phyloP scores from a whole-genome alignment of 2,113 vertebrate genomes.

The Apistogramma diplotaenia region DNA sequence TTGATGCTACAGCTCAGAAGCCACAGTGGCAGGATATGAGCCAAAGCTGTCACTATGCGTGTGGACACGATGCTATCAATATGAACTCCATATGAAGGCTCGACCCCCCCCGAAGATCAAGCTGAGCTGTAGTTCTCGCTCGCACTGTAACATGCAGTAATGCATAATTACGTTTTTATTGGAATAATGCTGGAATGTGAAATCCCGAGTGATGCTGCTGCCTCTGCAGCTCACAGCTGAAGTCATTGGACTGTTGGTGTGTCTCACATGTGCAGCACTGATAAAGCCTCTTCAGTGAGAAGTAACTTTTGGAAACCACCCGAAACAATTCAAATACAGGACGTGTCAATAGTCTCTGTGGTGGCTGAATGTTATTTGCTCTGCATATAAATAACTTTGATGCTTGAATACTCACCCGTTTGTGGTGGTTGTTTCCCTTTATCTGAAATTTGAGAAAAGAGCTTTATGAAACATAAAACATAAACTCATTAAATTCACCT shows the following conservation, averaged over 20 bases:
- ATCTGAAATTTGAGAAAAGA: slow-evolving; percentile 29
- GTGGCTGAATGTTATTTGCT: background rate
- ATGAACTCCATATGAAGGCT: background rate
- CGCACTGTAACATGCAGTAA: background rate
- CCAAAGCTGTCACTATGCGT: background rate
- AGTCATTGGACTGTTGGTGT: background rate
- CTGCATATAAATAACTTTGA: background rate
- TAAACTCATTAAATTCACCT: background rate
- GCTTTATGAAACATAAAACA: background rate
- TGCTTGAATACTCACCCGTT: slow-evolving; percentile 59
- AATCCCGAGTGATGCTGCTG: too few species aligned
- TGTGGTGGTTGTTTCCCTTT: slow-evolving; percentile 43
- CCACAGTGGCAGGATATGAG: background rate
- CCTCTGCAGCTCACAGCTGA: background rate
- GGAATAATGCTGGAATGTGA: background rate
- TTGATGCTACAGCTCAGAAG: background rate
- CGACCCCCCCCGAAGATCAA: too few species aligned
- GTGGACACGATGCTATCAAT: background rate
- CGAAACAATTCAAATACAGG: background rate
- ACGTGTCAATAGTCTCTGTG: background rate
- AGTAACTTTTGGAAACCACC: background rate
- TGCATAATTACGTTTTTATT: background rate
- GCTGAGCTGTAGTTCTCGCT: background rate
- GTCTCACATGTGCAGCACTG: background rate
- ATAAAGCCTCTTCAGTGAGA: background rate